A percentile compares a stretch with the other conserved stretches of the same genome.
phyloP scores from a whole-genome alignment of 2,113 vertebrate species.

The Vulpes vulpes region DNA sequence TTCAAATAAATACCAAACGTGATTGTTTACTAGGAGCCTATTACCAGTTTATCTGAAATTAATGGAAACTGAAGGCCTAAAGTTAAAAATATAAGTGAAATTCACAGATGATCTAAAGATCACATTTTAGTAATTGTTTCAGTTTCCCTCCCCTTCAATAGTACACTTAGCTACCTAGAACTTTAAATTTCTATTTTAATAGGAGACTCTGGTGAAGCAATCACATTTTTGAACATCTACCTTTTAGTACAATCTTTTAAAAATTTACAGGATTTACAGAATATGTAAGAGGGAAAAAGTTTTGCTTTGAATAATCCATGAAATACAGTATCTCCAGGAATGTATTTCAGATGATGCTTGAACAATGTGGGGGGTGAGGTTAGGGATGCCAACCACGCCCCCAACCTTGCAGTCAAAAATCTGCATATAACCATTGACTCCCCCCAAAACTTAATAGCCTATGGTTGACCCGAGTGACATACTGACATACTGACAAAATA shows the following conservation, averaged over 20 bases:
- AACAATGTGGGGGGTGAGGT: not conserved
- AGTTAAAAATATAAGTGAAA: conserved; percentile 47
- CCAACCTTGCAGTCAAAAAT: not conserved
- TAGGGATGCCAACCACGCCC: not conserved
- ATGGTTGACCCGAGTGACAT: not conserved
- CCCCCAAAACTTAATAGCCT: not conserved
- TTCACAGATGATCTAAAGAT: not conserved
- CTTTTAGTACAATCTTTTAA: not conserved
- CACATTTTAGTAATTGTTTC: not conserved
- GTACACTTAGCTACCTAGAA: not conserved
- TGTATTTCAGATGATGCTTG: not conserved
- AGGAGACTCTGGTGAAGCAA: not conserved
- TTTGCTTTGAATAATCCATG: not conserved
- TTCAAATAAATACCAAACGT: conserved; percentile 2
- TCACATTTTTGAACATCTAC: not conserved
- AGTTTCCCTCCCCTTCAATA: not conserved
- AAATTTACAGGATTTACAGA: not conserved
- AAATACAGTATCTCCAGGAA: not conserved
- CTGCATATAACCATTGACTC: not conserved
- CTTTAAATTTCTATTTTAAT: conserved; percentile 26
- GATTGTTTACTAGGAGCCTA: not conserved
- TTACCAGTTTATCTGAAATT: not conserved
- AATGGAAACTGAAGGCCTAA: not conserved
- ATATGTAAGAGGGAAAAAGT: not conserved
- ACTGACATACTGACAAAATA: not conserved